Evolutionary conservation across 2,888 invertebrate species (phyloP), one percentile per base, ranked within the genome.

Genomic region (Panorpa germanica): DNA sequence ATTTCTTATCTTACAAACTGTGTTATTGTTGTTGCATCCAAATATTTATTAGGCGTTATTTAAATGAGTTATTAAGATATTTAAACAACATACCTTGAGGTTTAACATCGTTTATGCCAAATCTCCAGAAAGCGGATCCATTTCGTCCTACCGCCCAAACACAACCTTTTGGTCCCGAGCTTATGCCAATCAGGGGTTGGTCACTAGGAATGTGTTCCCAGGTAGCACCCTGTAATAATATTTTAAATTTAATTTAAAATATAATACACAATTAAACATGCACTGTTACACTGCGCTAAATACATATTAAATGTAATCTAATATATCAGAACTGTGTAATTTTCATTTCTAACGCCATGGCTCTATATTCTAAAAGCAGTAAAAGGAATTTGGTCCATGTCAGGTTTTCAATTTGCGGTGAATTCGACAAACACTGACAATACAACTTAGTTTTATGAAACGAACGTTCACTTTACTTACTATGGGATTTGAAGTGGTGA

Each of bases 61-160:
- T 17, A 6, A 13, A 7, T 25, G 6, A 11, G 7, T 12, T n/a
- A 30, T 7, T 13, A 35, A 7, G 5, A 11, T 24, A 26, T 10
- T 13, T 27, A 19, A 21, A 16, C 21, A 17, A 34, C 31, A 49
- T 47, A 50, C 67, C 72, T 40, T 63, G 56, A 2, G 74, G 70
- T 47, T 70, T 74, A 16, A 69, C 63, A 38, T 57, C 50, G 5
- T 65, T 70, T 23, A 86, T 70, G 10, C 80, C 83, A 43, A 71
- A 64, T 40, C 90, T 63, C 55, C 71, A 78, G 49, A 76, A 86
- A 3, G 81, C 69, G 39, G 81, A 76, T 20, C 90, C 90, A 55
- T 81, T 85, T 43, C 73, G 69, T 1, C 83, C 83, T 10, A 83
- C 69, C 0, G 81, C 80, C 91, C 91, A 91, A 17, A 83, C 71